Base-by-base conservation (phyloP, 1,140 invertebrate genomes). In the Drosophila kanapiae region DNA sequence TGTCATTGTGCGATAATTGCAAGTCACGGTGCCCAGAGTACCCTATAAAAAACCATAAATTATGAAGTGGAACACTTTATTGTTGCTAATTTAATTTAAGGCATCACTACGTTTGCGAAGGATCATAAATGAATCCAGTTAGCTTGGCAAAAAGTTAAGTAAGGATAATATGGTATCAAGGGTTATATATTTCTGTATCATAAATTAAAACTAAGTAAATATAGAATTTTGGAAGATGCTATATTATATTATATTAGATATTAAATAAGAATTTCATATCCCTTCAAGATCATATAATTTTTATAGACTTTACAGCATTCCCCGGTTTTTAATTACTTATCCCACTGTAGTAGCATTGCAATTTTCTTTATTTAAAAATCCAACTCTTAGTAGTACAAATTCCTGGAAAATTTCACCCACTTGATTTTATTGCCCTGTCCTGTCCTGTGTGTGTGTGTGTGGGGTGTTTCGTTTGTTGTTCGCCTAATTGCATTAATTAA, bases 401-500 rank as follows among this genome's bases (percentile, higher is more conserved):
- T 27, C 35, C 35, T 3, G 10, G 4, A 8, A 40, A 23, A 13
- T 11, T 54, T 23, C 29, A 14, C 14, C 49, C 29, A 9, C 18
- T 27, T 16, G 49, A 69, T 57, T 71, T 70, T 71, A 70, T 38
- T 57, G 29, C 51, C 14, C 27, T 14, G 5, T 10, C 14, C 27
- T 14, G 5, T 10, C 23, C 23, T 23, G 23, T 23, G 23, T 23
- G 23, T 23, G 23, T 18, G 31, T 61, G 43, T 23, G 18, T 9
- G 13, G 29, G 35, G 58, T 43, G 42, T 67, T 37, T 37, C 43
- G 43, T 72, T 49, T 59, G 51, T 59, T 59, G 67, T 60, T 51
- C 54, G 13, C 9, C 70, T 72, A 72, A 72, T 72, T 72, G 70
- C 70, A 72, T 72, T 74, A 74, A 74, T 74, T 74, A 74, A 60